Evolutionary conservation across 64 coral and sea anemone species (phyloP).

Genomic region (Stichodactyla helianthus): DNA sequence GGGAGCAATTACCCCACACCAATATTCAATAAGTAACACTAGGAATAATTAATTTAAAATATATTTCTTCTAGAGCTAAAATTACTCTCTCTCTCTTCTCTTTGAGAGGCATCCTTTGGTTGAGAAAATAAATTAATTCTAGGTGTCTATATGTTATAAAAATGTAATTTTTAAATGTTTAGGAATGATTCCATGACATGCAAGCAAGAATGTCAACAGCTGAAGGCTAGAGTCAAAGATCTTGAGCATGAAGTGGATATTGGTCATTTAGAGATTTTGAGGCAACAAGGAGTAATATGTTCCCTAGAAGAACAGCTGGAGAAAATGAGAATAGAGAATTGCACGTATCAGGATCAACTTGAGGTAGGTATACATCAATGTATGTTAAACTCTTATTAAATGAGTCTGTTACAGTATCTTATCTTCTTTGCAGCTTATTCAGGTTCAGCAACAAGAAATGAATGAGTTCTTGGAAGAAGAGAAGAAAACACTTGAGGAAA

Average conservation of each 20-base stretch:
- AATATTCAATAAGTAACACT: constrained; percentile 13
- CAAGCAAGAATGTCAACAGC: neutral
- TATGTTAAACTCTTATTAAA: no score
- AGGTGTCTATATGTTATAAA: no score
- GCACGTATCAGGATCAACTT: constrained; percentile 22
- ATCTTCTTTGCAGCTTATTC: constrained; percentile 11
- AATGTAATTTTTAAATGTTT: neutral
- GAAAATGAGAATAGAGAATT: neutral
- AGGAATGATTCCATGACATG: neutral
- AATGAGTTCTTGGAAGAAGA: constrained; percentile 59
- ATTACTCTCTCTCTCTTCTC: no score
- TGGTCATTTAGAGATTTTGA: constrained; percentile 44
- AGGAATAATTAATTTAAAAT: no score
- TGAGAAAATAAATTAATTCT: no score
- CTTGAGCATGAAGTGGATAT: constrained; percentile 29
- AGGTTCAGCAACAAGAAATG: constrained; percentile 50
- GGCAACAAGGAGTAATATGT: constrained; percentile 30
- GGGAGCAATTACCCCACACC: constrained; percentile 24
- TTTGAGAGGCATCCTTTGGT: no score
- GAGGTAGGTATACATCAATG: neutral
- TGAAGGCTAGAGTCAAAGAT: neutral
- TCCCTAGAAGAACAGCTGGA: constrained; percentile 5
- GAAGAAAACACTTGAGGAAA: constrained; percentile 40
- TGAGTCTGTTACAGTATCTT: neutral
- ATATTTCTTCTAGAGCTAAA: no score